Evolutionary conservation across 2,113 vertebrate species (phyloP).

Genomic region (Platichthys flesus): DNA sequence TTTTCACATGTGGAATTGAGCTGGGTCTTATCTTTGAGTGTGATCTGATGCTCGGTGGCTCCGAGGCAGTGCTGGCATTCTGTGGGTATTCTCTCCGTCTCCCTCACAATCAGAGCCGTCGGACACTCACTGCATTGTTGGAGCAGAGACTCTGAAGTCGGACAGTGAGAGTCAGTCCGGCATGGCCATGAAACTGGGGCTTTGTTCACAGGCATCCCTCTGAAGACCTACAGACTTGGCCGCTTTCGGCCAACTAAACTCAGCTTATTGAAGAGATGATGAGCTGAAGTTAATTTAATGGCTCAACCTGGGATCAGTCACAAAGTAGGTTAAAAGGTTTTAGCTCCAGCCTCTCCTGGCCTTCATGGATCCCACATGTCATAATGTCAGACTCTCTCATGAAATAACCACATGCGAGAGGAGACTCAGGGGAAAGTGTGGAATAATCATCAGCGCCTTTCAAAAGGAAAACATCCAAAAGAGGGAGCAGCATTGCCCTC

Average conservation of each 20-base stretch:
- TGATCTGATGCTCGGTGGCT: slow-evolving; percentile 46
- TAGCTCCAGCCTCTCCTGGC: neutral
- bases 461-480: neutral
- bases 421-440: slow-evolving; percentile 15
- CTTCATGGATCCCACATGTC: slow-evolving; percentile 1
- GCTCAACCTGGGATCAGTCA: neutral
- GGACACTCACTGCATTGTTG: slow-evolving; percentile 60
- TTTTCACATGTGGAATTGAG: slow-evolving; percentile 33
- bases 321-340: slow-evolving; percentile 12
- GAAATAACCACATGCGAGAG: neutral
- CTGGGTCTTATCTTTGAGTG: slow-evolving; percentile 47
- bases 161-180: slow-evolving; percentile 13
- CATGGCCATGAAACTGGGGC: neutral
- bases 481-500: slow-evolving; percentile 42
- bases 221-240: slow-evolving; percentile 30
- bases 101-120: slow-evolving; percentile 8
- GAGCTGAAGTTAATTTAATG: slow-evolving; percentile 18
- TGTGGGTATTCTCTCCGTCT: slow-evolving; percentile 36
- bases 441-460: neutral
- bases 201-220: slow-evolving; percentile 45
- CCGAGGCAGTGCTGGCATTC: slow-evolving; percentile 42
- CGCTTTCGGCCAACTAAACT: slow-evolving; percentile 1
- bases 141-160: slow-evolving; percentile 9
- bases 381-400: slow-evolving; percentile 18
- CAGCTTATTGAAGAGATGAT: slow-evolving; percentile 17